Percentiles rank a stretch among this genome's conserved stretches.
Evolutionary conservation across 2,888 invertebrate species (phyloP).

Genomic region (Lissonota sp.): DNA sequence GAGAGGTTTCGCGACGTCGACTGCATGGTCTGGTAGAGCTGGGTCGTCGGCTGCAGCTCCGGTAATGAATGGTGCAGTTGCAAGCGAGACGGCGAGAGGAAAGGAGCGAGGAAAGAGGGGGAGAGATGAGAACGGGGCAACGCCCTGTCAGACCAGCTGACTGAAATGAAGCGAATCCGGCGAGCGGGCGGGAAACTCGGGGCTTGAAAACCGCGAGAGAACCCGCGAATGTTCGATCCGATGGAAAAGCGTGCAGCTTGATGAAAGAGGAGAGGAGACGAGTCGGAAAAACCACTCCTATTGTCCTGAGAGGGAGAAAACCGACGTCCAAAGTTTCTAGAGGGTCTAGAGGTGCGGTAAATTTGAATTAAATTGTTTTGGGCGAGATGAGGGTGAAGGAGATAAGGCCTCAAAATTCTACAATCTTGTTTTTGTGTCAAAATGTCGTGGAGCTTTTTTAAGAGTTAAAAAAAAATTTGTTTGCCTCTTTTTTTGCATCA

Average conservation of each 20-base stretch:
- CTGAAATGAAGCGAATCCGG: conserved; percentile 78
- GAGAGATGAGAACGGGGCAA: conserved; percentile 73
- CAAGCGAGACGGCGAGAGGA: conserved; percentile 29
- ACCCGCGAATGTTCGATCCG: conserved; percentile 55
- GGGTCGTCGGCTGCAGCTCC: conserved; percentile 74
- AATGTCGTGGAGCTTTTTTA: too few species aligned
- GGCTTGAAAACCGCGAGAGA: conserved; percentile 66
- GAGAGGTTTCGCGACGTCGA: conserved; percentile 52
- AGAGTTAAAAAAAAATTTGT: too few species aligned
- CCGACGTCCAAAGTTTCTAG: too few species aligned
- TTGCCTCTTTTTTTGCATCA: too few species aligned
- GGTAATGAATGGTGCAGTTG: conserved; percentile 80
- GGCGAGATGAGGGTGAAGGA: neutral
- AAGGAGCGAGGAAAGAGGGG: neutral
- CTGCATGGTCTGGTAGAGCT: conserved; percentile 74
- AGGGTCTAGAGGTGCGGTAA: conserved; percentile 16
- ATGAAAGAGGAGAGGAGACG: conserved; percentile 2
- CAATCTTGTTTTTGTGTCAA: too few species aligned
- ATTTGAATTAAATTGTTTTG: neutral
- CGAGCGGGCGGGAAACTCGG: conserved; percentile 64
- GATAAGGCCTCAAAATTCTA: neutral
- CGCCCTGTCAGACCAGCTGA: conserved; percentile 82
- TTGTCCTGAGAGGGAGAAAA: too few species aligned
- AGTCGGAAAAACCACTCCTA: conserved; percentile 13
- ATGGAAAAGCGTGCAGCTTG: conserved; percentile 12